Base-by-base conservation (phyloP, 2,113 vertebrate species). In the Chunga burmeisteri region DNA sequence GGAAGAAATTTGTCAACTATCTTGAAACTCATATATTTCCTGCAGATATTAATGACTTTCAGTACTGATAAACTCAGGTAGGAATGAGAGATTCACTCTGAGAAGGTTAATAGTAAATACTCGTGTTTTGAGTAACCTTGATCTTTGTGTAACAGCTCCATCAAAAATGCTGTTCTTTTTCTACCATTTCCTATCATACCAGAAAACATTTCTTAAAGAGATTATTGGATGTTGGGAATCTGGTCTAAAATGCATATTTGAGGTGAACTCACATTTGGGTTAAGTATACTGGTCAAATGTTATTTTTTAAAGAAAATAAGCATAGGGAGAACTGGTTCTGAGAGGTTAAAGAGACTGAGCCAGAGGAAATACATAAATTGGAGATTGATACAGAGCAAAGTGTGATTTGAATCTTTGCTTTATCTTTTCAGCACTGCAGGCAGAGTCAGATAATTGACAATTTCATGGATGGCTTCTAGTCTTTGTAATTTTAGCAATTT, bases 391-490 rank as follows among this genome's bases (percentile, higher is more conserved):
- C 7, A 42, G 86, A 55, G 8, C 32, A 81, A 91, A 94, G 20
- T 81, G 59, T 82, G 71, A 88, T 92, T 77, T 74, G 50, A 94
- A 94, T 77, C 66, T 75, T 83, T 72, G 27, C 62, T 88, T 90
- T 80, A 93, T 88, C 42, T 53, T 90, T 96, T 77, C 50, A 79
- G 30, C 72, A 88, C 72, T 63, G 55, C 59, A 86, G 92, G 55
- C 22, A 90, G 49, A 94, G 74, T 75, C 84, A 93, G 72, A 87
- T 93, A 97, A 97, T 96, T 97, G 90, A 92, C 65, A 95, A 82
- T 97, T 94, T 97, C 88, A 95, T 94, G 90, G 94, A 91, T 96
- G 95, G 38, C 53, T 97, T 97, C 81, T 81, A 80, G 36, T 90
- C 61, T 94, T 95, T 77, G 59, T 88, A 94, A 94, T 96, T 89